Base-by-base conservation (phyloP, 1,140 invertebrate genomes). In the Lordiphosa mommai region DNA sequence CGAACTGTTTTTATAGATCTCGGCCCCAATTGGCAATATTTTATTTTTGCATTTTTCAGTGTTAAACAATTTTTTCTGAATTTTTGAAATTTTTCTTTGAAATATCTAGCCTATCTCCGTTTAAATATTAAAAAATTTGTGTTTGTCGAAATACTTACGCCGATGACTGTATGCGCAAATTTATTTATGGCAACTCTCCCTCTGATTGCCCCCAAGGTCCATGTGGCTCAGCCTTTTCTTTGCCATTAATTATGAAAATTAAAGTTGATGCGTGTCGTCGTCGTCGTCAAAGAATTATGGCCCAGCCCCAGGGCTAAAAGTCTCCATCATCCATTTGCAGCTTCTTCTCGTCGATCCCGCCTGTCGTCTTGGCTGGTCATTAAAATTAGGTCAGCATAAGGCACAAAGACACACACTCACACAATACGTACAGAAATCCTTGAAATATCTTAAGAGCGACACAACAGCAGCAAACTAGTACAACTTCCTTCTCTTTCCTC, bases 161-260 rank as follows among this genome's bases (percentile, higher is more conserved):
- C 23, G 23, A 41, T 16, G 33, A 60, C 61, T 20, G n/a, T 43
- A 43, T 43, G 12, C 17, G 14, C 16, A 32, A 34, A 51, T 65
- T 65, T 70, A 70, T 70, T 70, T 70, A 70, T 70, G 66, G 61
- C 56, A 47, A 64, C 55, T 48, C 43, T 61, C 47, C 38, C 37
- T 16, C 30, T 41, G 20, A 33, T 12, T 16, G 44, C 10, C 32
- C 29, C 61, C 49, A 33, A 33, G 44, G 33, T 47, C 55, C 61
- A 30, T 34, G 13, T 47, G 41, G 23, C 23, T 27, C 53, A 64
- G 41, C 43, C 40, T 56, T 50, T 53, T 40, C 37, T 23, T 65
- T 79, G 64, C 61, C 77, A 76, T 80, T 80, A 80, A 80, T 80
- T 80, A 80, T 72, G 58, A 72, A 76, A 80, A 80, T 82, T 84